Evolutionary conservation across 2,113 vertebrate species (phyloP), one percentile per base, ranked within the genome.

Genomic region (Eidolon helvum): DNA sequence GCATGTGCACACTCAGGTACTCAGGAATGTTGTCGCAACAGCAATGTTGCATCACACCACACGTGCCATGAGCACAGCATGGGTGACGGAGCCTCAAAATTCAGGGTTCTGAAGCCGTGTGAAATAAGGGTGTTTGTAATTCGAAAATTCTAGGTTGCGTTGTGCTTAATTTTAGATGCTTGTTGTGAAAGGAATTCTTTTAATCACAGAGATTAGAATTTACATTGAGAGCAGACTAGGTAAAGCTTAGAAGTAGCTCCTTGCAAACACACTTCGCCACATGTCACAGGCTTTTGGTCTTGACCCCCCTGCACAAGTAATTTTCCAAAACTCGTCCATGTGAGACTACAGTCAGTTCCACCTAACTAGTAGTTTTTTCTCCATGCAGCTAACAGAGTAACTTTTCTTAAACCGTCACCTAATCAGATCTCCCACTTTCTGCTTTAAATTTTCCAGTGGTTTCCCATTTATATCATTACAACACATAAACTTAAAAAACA

Each of bases 61-160:
- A 35, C 0, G 0, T 4, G 24, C 0, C 4, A 5, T 21, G 7
- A 35, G 3, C 16, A 16, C 7, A 4, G 7, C 10, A 4, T 7
- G 7, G 16, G 24, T 6, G 14, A 7, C 48, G 24, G 63, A 18
- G 9, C 3, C 50, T 84, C 45, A 28, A 33, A 38, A 35, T 28
- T n/a, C 53, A 66, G 19, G 14, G 5, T 74, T 78, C 40, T 30
- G 35, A 18, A 40, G 50, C 21, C 21, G 9, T 40, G 21, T 21
- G 16, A 66, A 66, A 59, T 48, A 53, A 38, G 4, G 11, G 10
- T 24, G n/a, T 5, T 26, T 91, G 26, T 0, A 12, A 2, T 68
- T 59, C 21, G 33, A 48, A 85, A 74, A n/a, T 7, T n/a, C 28
- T 43, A 78, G 19, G 26, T 40, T 74, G 4, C 8, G 30, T 22